Percentiles rank a stretch among this genome's conserved stretches.
These are phyloP conservation scores for Silurus aristotelis DNA, from an alignment of 2,797 vertebrate species.

Conservation along the genomic window DNA sequence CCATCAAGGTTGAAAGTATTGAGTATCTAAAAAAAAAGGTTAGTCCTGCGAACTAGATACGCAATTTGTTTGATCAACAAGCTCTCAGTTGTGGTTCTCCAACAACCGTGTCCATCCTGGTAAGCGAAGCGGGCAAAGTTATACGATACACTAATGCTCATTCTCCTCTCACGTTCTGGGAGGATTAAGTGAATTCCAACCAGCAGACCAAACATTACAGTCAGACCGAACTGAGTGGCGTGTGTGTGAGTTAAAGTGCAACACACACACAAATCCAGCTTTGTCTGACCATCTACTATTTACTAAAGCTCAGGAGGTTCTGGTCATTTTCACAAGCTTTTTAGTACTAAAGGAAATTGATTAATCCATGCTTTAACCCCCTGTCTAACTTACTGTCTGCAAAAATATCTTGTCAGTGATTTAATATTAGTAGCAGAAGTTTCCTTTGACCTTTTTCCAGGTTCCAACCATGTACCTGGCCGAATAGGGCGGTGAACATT, in stretches of 20 bases:
- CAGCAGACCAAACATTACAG: not conserved
- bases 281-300: not conserved
- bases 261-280: not conserved
- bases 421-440: not conserved
- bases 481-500: not conserved
- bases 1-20: too few relatives aligned
- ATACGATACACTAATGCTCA: not conserved
- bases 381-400: not conserved
- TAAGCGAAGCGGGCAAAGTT: not conserved
- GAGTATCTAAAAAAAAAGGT: too few relatives aligned
- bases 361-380: not conserved
- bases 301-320: not conserved
- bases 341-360: not conserved
- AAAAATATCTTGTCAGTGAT: not conserved
- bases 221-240: too few relatives aligned
- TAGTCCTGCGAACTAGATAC: not conserved
- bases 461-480: too few relatives aligned
- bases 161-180: not conserved
- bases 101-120: not conserved
- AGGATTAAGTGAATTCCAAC: not conserved
- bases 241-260: not conserved
- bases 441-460: not conserved
- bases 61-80: not conserved
- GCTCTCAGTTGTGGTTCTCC: not conserved
- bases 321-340: not conserved